Evolutionary conservation across 2,888 invertebrate species (phyloP), one percentile per base, ranked within the genome.

Genomic region (Scelioninae gen. 2): DNA sequence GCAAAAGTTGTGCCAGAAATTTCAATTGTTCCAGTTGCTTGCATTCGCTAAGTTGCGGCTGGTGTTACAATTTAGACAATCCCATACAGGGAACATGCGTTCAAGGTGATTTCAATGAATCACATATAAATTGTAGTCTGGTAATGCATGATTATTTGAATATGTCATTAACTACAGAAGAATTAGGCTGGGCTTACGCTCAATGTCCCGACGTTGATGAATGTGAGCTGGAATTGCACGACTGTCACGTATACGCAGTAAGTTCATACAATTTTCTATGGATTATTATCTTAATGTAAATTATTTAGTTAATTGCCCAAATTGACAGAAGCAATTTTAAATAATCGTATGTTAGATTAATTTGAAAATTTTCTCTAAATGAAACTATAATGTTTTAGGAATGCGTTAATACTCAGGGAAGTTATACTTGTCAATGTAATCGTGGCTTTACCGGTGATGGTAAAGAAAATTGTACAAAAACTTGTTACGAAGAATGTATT

Each of bases 121-220:
- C 96, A 0, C 91, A 91, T 77, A 88, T 90, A 0, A 91, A 92
- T 77, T 94, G 94, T 82, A 90, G 91, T 1, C 87, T 89, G 25
- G 89, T 91, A 6, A 87, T 94, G 50, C 92, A 92, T 70, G 82
- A 84, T 0, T 81, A 81, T 10, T 81, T 84, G 31, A 86, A 87
- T 57, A 78, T 76, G 6, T 82, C 83, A 0, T 89, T 91, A 15
- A 88, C 89, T 0, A 83, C 87, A 0, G 85, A 88, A 1, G 92
- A 93, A 74, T 91, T 93, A 0, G 91, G 92, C 22, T 97, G 97
- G 96, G 94, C 96, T 0, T 97, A 97, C 81, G 94, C 94, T 4
- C 92, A 93, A 80, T 96, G 96, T 81, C 96, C 96, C 0, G 96
- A 97, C 85, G 95, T 97, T 0, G 96, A 97, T 83, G 97, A 97